phyloP scores from a whole-genome alignment of 2,113 vertebrate genomes.

The Callorhinus ursinus region DNA sequence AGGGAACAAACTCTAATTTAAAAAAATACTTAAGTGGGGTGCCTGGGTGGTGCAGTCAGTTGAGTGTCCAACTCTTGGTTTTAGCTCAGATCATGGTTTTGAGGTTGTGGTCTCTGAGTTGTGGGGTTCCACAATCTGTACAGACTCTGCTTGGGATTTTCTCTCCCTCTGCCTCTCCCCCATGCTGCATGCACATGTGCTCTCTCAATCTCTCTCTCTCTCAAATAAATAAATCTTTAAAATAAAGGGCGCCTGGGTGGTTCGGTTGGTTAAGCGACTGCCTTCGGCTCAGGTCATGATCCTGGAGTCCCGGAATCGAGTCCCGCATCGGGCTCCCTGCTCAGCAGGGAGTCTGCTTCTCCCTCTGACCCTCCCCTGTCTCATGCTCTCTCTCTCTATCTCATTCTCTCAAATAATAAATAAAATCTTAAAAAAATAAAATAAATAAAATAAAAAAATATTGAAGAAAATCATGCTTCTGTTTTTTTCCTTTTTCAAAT shows the following conservation, averaged over 20 bases:
- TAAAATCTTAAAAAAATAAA: no score
- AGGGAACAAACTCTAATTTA: slow-evolving; percentile 41
- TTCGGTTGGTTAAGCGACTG: no score
- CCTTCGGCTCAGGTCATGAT: no score
- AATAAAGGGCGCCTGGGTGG: not conserved
- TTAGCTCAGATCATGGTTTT: not conserved
- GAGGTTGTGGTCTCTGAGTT: not conserved
- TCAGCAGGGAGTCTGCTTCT: no score
- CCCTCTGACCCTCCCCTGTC: no score
- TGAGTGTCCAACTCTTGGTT: not conserved
- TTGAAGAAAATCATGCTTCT: not conserved
- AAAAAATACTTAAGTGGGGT: not conserved
- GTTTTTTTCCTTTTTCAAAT: slow-evolving; percentile 63
- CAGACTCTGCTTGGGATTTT: not conserved
- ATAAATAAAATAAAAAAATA: not conserved
- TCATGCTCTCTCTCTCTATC: no score
- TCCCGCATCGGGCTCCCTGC: no score
- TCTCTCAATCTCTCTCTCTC: not conserved
- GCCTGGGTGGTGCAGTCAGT: not conserved
- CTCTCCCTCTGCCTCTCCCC: not conserved
- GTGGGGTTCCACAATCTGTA: not conserved
- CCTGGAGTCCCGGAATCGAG: no score
- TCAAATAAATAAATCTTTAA: not conserved
- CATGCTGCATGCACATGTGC: not conserved
- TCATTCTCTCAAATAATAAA: no score